A percentile compares a stretch with the other conserved stretches of the same genome.
phyloP scores from a whole-genome alignment of 1,140 invertebrate genomes.

The Brachystomella parvula region DNA sequence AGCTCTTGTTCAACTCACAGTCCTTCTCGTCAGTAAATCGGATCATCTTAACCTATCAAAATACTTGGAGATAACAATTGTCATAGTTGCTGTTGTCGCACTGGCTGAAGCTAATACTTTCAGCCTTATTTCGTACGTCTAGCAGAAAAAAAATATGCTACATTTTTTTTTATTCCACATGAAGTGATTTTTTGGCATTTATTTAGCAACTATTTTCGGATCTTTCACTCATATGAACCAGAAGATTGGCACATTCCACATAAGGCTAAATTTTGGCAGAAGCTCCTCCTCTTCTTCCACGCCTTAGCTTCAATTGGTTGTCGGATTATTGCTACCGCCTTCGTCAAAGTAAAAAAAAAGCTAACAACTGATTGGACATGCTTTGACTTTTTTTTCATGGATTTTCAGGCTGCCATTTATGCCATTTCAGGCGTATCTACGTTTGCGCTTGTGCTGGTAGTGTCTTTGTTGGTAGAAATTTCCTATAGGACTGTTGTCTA shows the following conservation, averaged over 20 bases:
- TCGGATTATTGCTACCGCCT: constrained; percentile 21
- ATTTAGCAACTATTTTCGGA: constrained; percentile 30
- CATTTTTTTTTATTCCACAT: too few species aligned
- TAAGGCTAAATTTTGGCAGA: constrained; percentile 23
- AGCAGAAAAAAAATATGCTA: too few species aligned
- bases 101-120: constrained; percentile 33
- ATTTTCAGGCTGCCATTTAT: background rate
- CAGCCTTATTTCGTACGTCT: too few species aligned
- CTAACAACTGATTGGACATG: too few species aligned
- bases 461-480: constrained; percentile 18
- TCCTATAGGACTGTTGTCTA: constrained; percentile 15
- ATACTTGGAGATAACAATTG: constrained; percentile 32
- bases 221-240: constrained; percentile 25
- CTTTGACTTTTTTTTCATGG: too few species aligned
- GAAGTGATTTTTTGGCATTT: too few species aligned
- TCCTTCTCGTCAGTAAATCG: constrained; percentile 19
- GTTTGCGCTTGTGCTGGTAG: constrained; percentile 19
- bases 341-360: too few species aligned
- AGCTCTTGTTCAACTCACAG: constrained; percentile 32
- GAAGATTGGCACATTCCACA: constrained; percentile 29
- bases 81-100: constrained; percentile 20
- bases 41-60: constrained; percentile 17
- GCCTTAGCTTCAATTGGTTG: constrained; percentile 29
- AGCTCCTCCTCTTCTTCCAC: constrained; percentile 30
- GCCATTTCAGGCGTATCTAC: background rate